Evolutionary conservation across 2,797 vertebrate species (phyloP), one percentile per base, ranked within the genome.

Genomic region (Scleropages formosus): DNA sequence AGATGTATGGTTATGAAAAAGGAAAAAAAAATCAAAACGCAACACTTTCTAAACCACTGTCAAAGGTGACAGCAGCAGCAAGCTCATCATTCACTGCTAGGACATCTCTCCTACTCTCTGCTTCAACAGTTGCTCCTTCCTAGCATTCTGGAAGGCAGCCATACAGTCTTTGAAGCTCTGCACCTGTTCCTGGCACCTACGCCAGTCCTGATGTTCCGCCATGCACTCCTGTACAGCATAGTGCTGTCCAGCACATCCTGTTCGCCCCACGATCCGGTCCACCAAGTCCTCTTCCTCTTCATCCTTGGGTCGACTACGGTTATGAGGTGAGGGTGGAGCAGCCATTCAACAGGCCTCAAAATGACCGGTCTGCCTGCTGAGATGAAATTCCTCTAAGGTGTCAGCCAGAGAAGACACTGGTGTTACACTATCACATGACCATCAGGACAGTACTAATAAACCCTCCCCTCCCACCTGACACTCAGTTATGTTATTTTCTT

Each of bases 151-250:
- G 76, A 89, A 92, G 27, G 82, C 83, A 39, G 78, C 88, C 96
- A 99, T 98, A 80, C 96, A 98, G 63, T 94, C 86, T 63, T 90
- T 93, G 62, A 99, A 97, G 0, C 88, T 90, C 78, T 91, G 89
- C 47, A 98, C 91, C 66, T 95, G 88, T 0, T 13, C 15, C 85
- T 96, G 95, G 88, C 96, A 98, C 26, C 69, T 84, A 18, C 97
- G 80, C 97, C 97, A 98, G 89, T 98, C 96, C 85, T 91, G 95
- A 72, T 92, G 85, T 22, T 92, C 91, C 0, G 93, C 93, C 95
- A 98, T 97, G 86, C 97, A 99, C 59, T 97, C 94, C 86, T 96
- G 95, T 69, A 98, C 88, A 0, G 91, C 90, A 0, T 93, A 92
- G 78, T 98, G 96, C 44, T 90, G 91, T 15, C 88, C 80, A 0